Evolutionary conservation across 2,888 invertebrate genomes (phyloP).

Genomic region (Leuctra nigra): DNA sequence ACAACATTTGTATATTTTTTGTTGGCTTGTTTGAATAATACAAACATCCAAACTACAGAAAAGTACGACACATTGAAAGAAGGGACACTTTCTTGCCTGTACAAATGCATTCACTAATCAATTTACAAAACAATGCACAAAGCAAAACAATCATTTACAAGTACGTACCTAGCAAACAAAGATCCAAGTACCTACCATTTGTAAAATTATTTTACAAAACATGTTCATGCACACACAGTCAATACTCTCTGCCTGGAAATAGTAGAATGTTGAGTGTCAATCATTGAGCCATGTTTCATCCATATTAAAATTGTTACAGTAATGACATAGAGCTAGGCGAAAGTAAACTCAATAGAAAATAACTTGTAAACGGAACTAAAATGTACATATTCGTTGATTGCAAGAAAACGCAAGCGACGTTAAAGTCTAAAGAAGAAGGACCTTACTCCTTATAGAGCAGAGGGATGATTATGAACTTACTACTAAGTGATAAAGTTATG

Average conservation of each 20-base stretch:
- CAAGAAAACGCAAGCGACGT: neutral
- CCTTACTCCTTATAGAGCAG: neutral
- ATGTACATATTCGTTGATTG: neutral
- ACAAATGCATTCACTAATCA: constrained; percentile 26
- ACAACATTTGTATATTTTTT: constrained; percentile 20
- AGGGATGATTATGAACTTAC: neutral
- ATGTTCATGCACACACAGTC: neutral
- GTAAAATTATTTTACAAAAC: too few relatives aligned
- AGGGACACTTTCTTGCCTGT: constrained; percentile 28
- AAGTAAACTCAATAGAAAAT: neutral
- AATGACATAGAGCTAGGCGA: neutral
- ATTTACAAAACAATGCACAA: constrained; percentile 18
- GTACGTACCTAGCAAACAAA: constrained; percentile 9
- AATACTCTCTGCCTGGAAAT: neutral
- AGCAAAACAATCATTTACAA: neutral
- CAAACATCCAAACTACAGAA: constrained; percentile 29
- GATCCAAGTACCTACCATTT: too few relatives aligned
- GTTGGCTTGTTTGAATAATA: constrained; percentile 29
- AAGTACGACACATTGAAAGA: constrained; percentile 26
- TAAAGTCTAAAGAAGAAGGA: constrained; percentile 1
- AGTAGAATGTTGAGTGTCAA: neutral
- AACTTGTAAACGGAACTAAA: neutral
- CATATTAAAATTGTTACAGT: neutral
- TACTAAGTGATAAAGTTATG: too few relatives aligned
- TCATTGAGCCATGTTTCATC: constrained; percentile 4